Conservation (phyloP, 1,140 invertebrate species). For the Notospermus geniculatus region DNA sequence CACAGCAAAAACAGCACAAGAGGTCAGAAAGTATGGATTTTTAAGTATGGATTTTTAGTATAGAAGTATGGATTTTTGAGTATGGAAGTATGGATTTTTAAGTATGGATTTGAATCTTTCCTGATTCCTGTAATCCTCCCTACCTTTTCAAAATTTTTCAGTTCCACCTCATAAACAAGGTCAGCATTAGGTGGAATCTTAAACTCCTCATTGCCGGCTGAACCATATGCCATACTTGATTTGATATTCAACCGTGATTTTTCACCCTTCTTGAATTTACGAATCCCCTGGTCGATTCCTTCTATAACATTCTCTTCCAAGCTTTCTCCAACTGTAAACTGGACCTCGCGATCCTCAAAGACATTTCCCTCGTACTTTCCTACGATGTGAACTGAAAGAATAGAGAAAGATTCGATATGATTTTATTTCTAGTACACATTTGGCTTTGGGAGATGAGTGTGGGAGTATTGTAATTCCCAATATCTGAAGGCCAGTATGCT, state of each 20-base stretch:
- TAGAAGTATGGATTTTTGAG: too few species aligned
- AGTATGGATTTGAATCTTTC: too few species aligned
- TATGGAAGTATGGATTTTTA: too few species aligned
- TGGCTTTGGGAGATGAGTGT: too few species aligned
- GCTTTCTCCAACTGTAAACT: conserved; percentile 86
- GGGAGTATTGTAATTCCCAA: conserved; percentile 3
- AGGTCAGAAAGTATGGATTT: too few species aligned
- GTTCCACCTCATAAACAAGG: conserved; percentile 73
- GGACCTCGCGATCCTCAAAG: conserved; percentile 75
- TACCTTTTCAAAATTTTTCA: conserved; percentile 82
- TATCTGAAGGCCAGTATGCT: conserved; percentile 20
- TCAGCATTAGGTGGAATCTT: conserved; percentile 76
- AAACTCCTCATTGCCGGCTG: conserved; percentile 67
- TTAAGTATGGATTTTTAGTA: too few species aligned
- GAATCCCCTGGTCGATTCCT: conserved; percentile 81
- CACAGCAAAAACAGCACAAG: too few species aligned
- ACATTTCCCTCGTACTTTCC: conserved; percentile 68
- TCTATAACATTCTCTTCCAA: conserved; percentile 70
- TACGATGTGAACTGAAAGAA: conserved; percentile 70
- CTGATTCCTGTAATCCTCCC: neutral
- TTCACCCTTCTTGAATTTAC: conserved; percentile 81
- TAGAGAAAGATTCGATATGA: conserved; percentile 9
- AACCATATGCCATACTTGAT: conserved; percentile 77
- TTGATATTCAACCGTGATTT: conserved; percentile 73
- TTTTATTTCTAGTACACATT: too few species aligned